Percentiles rank a stretch among this genome's conserved stretches.
Conservation (phyloP, 2,888 invertebrate genomes). For the Dusona sp. region DNA sequence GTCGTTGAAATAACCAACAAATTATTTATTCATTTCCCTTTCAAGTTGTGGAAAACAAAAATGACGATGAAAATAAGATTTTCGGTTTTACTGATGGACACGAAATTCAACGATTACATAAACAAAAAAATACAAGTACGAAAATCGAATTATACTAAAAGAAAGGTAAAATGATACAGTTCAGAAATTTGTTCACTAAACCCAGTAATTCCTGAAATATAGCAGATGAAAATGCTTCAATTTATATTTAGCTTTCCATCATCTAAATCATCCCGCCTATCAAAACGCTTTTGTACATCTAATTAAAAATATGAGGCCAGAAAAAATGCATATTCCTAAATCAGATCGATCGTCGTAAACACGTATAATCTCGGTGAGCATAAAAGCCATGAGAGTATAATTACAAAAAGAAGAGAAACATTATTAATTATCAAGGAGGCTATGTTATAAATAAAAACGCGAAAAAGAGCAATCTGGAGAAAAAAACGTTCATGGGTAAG, state of each 20-base stretch:
- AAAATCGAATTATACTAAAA: not conserved
- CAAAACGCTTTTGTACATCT: not conserved
- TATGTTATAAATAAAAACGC: not conserved
- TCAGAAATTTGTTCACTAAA: too few species aligned
- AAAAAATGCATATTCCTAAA: not conserved
- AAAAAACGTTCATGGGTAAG: conserved; percentile 21
- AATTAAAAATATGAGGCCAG: not conserved
- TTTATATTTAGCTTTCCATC: too few species aligned
- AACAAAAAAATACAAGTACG: not conserved
- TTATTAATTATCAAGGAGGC: conserved; percentile 3
- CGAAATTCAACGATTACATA: not conserved
- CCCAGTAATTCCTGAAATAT: not conserved
- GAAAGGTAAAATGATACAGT: not conserved
- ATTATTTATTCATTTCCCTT: not conserved
- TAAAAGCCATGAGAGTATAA: not conserved
- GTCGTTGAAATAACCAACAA: not conserved
- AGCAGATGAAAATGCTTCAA: not conserved
- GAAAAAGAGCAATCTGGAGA: conserved; percentile 8
- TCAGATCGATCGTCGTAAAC: not conserved
- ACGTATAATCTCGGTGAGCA: not conserved
- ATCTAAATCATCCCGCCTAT: not conserved
- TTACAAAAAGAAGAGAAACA: not conserved
- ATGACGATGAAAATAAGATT: not conserved
- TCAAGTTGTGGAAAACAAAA: not conserved
- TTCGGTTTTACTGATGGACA: too few species aligned